Conservation (phyloP, 2,113 vertebrate species). For the Heterochromis multidens region DNA sequence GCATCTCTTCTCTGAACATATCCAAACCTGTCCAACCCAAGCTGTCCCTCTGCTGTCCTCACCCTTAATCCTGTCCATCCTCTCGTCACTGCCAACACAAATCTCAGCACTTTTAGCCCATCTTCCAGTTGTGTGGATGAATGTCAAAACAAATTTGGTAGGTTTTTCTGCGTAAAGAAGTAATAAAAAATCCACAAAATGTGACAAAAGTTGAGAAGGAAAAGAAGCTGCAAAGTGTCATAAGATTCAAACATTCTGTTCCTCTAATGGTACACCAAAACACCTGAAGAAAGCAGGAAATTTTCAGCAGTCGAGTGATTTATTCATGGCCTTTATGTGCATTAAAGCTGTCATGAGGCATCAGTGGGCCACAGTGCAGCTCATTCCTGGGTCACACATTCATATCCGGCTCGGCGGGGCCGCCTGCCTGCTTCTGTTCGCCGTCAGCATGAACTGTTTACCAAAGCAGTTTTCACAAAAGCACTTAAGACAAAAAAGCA, state of each 20-base stretch:
- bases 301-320: neutral
- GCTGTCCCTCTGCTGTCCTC: too few species aligned
- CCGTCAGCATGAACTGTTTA: conserved; percentile 3
- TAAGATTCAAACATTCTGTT: fast-evolving
- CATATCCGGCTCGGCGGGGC: neutral
- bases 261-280: neutral
- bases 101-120: neutral
- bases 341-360: neutral
- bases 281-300: neutral
- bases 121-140: neutral
- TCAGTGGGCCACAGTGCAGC: neutral
- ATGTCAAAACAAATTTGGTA: neutral
- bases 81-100: neutral
- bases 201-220: neutral
- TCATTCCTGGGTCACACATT: neutral
- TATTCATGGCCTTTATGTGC: conserved; percentile 4
- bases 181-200: neutral
- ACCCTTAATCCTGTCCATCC: too few species aligned
- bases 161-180: too few species aligned
- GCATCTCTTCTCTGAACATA: too few species aligned
- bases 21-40: too few species aligned
- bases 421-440: neutral
- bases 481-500: conserved; percentile 24
- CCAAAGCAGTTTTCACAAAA: conserved; percentile 31
- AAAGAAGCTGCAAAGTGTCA: neutral